phyloP scores from a whole-genome alignment of 1,140 invertebrate genomes.

The Drosophila oshimai region DNA sequence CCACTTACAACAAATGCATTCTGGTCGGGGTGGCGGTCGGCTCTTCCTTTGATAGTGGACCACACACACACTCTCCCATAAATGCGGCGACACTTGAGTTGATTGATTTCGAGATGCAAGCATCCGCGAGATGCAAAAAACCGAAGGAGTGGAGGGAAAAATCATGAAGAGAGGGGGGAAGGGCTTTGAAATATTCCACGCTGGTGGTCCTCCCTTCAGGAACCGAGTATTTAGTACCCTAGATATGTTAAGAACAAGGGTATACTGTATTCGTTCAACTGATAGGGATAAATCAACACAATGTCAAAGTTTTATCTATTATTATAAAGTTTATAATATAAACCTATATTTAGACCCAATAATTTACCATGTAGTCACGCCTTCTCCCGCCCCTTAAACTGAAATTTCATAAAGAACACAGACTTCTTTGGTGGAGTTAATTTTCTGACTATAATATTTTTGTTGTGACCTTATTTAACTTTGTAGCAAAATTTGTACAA shows the following conservation, averaged over 20 bases:
- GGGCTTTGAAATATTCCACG: conserved; percentile 40
- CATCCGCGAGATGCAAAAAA: conserved; percentile 68
- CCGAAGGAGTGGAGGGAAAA: conserved; percentile 2
- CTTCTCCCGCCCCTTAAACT: too few relatives aligned
- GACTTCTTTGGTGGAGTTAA: too few relatives aligned
- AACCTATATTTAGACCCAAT: too few relatives aligned
- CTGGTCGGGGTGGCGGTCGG: conserved; percentile 51
- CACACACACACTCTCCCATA: conserved; percentile 51
- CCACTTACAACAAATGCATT: conserved; percentile 79
- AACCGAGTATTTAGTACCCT: background rate
- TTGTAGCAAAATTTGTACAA: too few relatives aligned
- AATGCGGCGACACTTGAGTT: conserved; percentile 69
- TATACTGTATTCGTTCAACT: background rate
- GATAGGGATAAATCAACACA: too few relatives aligned
- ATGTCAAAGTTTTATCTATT: too few relatives aligned
- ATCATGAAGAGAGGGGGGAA: background rate
- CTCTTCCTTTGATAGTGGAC: conserved; percentile 78
- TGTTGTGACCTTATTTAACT: too few relatives aligned
- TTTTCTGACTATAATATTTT: too few relatives aligned
- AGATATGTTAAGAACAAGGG: too few relatives aligned
- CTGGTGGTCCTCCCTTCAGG: conserved; percentile 52
- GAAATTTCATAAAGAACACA: too few relatives aligned
- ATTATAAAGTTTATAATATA: too few relatives aligned
- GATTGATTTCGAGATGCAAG: conserved; percentile 71
- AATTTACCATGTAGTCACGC: too few relatives aligned